phyloP scores from a whole-genome alignment of 2,797 vertebrate genomes.

The Coranthus polyacanthus region DNA sequence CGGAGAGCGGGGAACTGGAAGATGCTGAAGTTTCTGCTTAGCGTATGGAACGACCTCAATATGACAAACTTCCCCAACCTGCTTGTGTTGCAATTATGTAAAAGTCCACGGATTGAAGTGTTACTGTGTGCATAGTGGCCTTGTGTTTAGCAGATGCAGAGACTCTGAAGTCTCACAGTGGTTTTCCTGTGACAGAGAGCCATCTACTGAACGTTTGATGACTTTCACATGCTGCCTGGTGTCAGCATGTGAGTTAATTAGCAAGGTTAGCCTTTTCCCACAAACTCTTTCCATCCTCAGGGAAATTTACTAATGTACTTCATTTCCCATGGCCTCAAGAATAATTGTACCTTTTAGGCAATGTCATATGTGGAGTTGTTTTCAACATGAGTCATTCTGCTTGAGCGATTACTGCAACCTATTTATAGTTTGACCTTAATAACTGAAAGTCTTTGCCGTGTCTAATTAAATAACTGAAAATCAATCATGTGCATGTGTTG shows the following conservation, averaged over 20 bases:
- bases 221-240: constrained; percentile 32
- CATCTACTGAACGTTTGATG: constrained; percentile 61
- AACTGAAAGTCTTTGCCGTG: constrained; percentile 51
- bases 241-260: constrained; percentile 14
- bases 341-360: constrained; percentile 13
- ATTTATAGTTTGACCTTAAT: constrained; percentile 73
- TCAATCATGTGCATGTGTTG: constrained; percentile 35
- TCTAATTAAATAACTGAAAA: constrained; percentile 47
- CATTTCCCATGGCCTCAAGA: not conserved
- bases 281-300: not conserved
- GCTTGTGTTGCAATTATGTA: not conserved
- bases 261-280: not conserved
- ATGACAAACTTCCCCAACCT: too few relatives aligned
- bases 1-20: too few relatives aligned
- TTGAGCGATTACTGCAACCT: constrained; percentile 42
- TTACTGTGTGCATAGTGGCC: not conserved
- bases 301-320: not conserved
- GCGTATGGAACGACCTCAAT: too few relatives aligned
- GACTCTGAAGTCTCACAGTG: constrained; percentile 17
- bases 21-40: not conserved
- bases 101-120: not conserved
- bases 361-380: constrained; percentile 47
- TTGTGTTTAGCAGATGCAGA: not conserved
- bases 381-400: constrained; percentile 37
- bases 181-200: constrained; percentile 56